These are phyloP conservation scores for Agrotis clavis DNA, from an alignment of 2,888 invertebrate species.

Conservation along the genomic window DNA sequence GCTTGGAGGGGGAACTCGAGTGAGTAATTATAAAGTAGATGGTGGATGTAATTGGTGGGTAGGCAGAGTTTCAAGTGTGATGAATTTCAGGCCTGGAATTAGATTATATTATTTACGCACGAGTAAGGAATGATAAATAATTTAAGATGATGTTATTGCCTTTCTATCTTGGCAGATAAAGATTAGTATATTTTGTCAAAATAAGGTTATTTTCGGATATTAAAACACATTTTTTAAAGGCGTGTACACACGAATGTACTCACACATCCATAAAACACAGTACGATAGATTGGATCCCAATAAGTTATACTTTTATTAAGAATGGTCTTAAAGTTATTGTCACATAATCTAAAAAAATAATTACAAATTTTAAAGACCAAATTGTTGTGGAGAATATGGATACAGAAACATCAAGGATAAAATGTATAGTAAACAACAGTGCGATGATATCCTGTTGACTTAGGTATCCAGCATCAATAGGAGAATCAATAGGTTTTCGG, in stretches of 20 bases:
- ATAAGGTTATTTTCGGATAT: background rate
- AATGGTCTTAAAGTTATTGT: too few species aligned
- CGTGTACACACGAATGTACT: too few species aligned
- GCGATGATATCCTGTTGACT: background rate
- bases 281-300: too few species aligned
- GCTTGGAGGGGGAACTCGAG: constrained; percentile 44
- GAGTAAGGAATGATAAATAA: constrained; percentile 5
- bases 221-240: too few species aligned
- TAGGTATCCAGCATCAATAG: background rate
- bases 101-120: constrained; percentile 32
- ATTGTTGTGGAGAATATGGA: background rate
- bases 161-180: background rate
- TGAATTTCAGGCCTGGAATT: constrained; percentile 29
- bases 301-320: too few species aligned
- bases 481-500: background rate
- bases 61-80: constrained; percentile 38
- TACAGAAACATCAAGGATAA: background rate
- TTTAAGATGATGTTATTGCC: background rate
- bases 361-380: too few species aligned
- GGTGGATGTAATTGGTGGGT: constrained; percentile 44
- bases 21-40: constrained; percentile 58
- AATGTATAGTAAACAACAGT: background rate
- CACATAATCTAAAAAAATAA: too few species aligned
- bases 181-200: background rate
- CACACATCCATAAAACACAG: too few species aligned